Percentiles rank a stretch among this genome's conserved stretches.
Conservation (phyloP, 2,797 vertebrate genomes). For the Micropoecilia bifurca region DNA sequence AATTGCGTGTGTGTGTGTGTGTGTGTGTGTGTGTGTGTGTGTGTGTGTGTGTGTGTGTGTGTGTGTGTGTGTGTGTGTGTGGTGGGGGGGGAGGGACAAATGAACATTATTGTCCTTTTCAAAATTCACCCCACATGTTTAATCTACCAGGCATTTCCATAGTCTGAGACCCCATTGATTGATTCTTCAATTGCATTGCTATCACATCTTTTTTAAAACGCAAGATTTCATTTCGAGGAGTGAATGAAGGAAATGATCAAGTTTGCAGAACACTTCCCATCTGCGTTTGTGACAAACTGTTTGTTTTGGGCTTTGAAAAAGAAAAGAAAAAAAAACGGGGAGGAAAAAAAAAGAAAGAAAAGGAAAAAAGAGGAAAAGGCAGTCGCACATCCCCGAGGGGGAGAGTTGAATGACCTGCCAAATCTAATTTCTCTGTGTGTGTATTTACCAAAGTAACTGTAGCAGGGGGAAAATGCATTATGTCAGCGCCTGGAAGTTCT, state of each 20-base stretch:
- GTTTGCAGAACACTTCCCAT: conserved; percentile 30
- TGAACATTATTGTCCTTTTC: not conserved
- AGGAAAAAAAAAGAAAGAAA: conserved; percentile 6
- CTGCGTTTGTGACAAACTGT: conserved; percentile 53
- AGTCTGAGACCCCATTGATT: not conserved
- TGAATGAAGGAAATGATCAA: conserved; percentile 41
- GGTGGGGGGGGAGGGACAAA: not conserved
- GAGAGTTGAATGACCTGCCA: conserved; percentile 73
- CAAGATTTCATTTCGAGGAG: conserved; percentile 10
- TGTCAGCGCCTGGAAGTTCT: conserved; percentile 71
- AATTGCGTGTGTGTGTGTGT: not conserved
- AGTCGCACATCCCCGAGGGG: conserved; percentile 63
- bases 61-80: not conserved
- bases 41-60: too few relatives aligned
- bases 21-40: too few relatives aligned
- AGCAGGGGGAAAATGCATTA: conserved; percentile 63
- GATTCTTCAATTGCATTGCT: not conserved
- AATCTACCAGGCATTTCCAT: conserved; percentile 20
- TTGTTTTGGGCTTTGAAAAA: conserved; percentile 49
- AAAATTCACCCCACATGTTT: conserved; percentile 29
- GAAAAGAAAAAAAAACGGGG: conserved; percentile 1
- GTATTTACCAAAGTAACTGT: conserved; percentile 71
- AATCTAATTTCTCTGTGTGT: conserved; percentile 76
- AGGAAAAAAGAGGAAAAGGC: conserved; percentile 29
- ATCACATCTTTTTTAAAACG: not conserved